Evolutionary conservation across 2,888 invertebrate species (phyloP).

Genomic region (Athalia circularis): DNA sequence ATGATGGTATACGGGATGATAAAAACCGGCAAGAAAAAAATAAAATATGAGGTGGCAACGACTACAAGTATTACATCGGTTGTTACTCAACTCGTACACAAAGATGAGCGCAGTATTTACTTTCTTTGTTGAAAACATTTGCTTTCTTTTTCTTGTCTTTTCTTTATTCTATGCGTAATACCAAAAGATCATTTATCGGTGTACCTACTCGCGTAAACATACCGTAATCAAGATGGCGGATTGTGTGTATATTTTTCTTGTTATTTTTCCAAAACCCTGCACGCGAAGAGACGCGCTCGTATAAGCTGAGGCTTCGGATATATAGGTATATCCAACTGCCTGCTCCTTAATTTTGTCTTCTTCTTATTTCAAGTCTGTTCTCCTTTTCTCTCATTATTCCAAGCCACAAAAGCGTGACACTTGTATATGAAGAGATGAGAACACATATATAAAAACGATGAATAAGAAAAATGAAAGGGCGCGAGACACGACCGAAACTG

Average conservation of each 20-base stretch:
- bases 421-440: slow-evolving; percentile 39
- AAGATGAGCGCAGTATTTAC: not conserved
- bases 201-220: not conserved
- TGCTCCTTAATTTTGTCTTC: not conserved
- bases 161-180: not conserved
- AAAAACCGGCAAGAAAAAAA: too few species aligned
- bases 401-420: slow-evolving; percentile 43
- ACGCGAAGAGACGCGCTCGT: too few species aligned
- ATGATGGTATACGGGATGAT: too few species aligned
- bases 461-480: slow-evolving; percentile 34
- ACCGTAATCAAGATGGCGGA: slow-evolving; percentile 34
- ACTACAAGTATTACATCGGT: too few species aligned
- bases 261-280: too few species aligned
- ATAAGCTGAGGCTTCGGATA: too few species aligned
- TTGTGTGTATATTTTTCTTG: not conserved
- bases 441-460: slow-evolving; percentile 34
- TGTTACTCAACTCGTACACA: too few species aligned
- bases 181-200: not conserved
- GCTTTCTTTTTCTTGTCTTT: not conserved
- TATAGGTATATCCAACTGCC: too few species aligned
- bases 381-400: slow-evolving; percentile 37
- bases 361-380: not conserved
- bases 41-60: too few species aligned
- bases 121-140: slow-evolving; percentile 9
- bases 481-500: slow-evolving; percentile 17